phyloP scores from a whole-genome alignment of 37 sponge, comb jelly and placozoan genomes.

The Beroe ovata region DNA sequence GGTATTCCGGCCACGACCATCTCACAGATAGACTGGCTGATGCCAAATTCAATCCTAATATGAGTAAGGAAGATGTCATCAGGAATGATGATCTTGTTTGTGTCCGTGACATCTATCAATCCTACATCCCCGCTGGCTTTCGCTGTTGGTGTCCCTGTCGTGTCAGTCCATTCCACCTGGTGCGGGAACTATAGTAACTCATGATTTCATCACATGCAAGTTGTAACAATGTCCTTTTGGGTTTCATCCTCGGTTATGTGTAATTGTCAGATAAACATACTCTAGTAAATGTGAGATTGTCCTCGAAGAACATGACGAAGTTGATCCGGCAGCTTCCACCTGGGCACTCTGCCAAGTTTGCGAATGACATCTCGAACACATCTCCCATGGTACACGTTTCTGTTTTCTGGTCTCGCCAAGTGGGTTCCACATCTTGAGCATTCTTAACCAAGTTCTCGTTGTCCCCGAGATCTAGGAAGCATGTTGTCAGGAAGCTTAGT shows the following conservation, averaged over 20 bases:
- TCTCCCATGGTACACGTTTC: not conserved
- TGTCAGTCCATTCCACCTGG: slow-evolving; percentile 10
- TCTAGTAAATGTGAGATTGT: no score
- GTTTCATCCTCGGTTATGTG: no score
- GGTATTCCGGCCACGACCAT: not conserved
- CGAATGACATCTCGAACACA: not conserved
- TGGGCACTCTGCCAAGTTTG: not conserved
- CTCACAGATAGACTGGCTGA: not conserved
- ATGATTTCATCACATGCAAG: no score
- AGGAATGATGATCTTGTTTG: not conserved
- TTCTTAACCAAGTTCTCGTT: slow-evolving; percentile 4
- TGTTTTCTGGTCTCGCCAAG: not conserved
- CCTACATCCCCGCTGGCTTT: not conserved
- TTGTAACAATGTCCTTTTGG: no score
- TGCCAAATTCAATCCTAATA: not conserved
- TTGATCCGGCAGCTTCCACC: not conserved
- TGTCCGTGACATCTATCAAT: not conserved
- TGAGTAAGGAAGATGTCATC: not conserved
- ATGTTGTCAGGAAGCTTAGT: no score
- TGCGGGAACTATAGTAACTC: no score
- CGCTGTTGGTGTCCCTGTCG: not conserved
- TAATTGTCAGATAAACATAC: no score
- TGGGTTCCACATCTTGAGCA: not conserved
- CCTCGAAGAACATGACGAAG: not conserved
- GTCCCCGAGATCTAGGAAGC: slow-evolving; percentile 12